Base-by-base conservation (phyloP, 2,113 vertebrate genomes). In the Phalacrocorax carbo region DNA sequence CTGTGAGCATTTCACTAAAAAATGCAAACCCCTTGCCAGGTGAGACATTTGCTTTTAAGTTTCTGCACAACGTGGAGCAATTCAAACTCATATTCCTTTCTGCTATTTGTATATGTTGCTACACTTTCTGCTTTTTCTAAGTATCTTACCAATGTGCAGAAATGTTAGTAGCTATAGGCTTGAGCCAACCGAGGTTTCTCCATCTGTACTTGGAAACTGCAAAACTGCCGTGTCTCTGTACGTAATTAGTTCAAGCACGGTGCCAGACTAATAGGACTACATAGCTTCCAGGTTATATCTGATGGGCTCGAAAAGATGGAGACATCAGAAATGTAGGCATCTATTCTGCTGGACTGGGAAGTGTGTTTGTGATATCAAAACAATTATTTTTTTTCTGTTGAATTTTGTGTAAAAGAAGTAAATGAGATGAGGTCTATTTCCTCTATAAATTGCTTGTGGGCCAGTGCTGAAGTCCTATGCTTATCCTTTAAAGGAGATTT, bases 11-110 rank as follows among this genome's bases (percentile, higher is more conserved):
- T 89, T 85, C 81, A 58, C 58, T 89, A 52, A 95, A 95, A 92
- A 95, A 97, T 95, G 96, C 92, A 86, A 64, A 11, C 4, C 11
- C 29, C 16, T 86, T 96, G 95, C 96, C 96, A 94, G 85, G 85
- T 86, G 88, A 94, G 92, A 78, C 86, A 86, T 15, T 90, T 88
- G 38, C 64, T 92, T 92, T 90, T 75, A 81, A 83, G 90, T 78
- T 95, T 93, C 79, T 90, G 64, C 42, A 61, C 72, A 83, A 26
- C 15, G 58, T 82, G 79, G 64, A 94, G 62, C 84, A 66, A 62
- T 42, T 92, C 54, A 69, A 40, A 69, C 30, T 65, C 54, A 10
- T 61, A 48, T 61, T 82, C 22, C 51, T 82, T 49, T 86, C 54
- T 88, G 58, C 44, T 93, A 7, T 87, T 82, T 82, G 40, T 40